Conservation (phyloP, 2,888 invertebrate species). For the Pantelozetes paolii region DNA sequence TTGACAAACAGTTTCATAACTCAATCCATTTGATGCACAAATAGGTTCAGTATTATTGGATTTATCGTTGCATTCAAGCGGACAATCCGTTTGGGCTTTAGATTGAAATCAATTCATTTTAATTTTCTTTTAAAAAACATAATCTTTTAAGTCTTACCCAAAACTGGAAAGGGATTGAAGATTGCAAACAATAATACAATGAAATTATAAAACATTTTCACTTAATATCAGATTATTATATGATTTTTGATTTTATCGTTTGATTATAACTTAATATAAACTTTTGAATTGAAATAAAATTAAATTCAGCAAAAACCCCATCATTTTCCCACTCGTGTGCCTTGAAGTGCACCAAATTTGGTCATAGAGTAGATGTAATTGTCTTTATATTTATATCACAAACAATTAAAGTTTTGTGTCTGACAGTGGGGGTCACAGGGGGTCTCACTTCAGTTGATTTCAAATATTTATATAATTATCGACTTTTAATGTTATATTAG, state of each 20-base stretch:
- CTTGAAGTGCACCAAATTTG: conserved; percentile 23
- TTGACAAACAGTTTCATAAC: conserved; percentile 44
- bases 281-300: not conserved
- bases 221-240: not conserved
- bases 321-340: conserved; percentile 24
- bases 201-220: not conserved
- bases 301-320: too few relatives aligned
- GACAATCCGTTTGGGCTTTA: conserved; percentile 24
- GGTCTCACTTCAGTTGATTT: too few relatives aligned
- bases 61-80: conserved; percentile 33
- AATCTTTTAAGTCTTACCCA: not conserved
- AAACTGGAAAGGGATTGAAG: not conserved
- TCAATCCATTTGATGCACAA: conserved; percentile 46
- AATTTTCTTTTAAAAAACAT: not conserved
- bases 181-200: not conserved
- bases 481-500: too few relatives aligned
- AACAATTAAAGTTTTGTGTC: too few relatives aligned
- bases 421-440: too few relatives aligned
- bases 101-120: not conserved
- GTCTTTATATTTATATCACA: not conserved
- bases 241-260: not conserved
- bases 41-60: conserved; percentile 36
- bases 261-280: not conserved
- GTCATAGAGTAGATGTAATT: not conserved
- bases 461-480: too few relatives aligned